These are phyloP conservation scores for Myopa tessellatipennis DNA, from an alignment of 2,888 invertebrate species.

Conservation along the genomic window DNA sequence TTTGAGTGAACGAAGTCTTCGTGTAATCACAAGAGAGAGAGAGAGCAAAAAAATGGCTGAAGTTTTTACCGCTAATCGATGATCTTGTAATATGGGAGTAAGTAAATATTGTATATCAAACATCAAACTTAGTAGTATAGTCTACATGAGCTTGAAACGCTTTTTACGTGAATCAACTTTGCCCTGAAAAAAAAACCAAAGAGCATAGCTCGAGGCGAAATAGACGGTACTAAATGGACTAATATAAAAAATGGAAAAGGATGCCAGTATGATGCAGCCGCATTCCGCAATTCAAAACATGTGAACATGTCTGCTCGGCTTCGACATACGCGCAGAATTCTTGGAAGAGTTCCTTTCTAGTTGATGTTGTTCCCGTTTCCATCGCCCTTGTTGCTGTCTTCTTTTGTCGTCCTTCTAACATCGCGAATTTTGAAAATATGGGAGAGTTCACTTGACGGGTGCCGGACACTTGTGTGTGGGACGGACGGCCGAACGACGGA, in stretches of 20 bases:
- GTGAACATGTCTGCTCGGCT: slow-evolving; percentile 14
- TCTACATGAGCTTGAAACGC: no score
- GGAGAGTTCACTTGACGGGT: slow-evolving; percentile 39
- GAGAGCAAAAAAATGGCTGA: no score
- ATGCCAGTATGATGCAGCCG: slow-evolving; percentile 31
- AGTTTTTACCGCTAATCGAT: background rate
- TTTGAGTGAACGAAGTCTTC: no score
- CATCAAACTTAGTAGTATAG: no score
- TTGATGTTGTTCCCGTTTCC: background rate
- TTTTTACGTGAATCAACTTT: no score
- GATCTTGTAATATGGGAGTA: background rate
- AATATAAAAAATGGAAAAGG: slow-evolving; percentile 35
- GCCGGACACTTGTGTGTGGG: slow-evolving; percentile 40
- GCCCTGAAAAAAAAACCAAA: background rate
- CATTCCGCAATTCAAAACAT: slow-evolving; percentile 26
- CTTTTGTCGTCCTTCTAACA: slow-evolving; percentile 29
- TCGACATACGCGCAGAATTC: background rate
- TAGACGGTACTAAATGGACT: slow-evolving; percentile 30
- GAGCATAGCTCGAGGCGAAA: slow-evolving; percentile 25
- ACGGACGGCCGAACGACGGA: slow-evolving; percentile 11
- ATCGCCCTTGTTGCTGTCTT: slow-evolving; percentile 13
- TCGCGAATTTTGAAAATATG: slow-evolving; percentile 39
- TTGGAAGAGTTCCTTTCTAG: background rate
- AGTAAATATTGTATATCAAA: no score
- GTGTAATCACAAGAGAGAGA: no score